These are phyloP conservation scores for Bos indicus DNA, from an alignment of 2,113 vertebrate species.

Conservation along the genomic window DNA sequence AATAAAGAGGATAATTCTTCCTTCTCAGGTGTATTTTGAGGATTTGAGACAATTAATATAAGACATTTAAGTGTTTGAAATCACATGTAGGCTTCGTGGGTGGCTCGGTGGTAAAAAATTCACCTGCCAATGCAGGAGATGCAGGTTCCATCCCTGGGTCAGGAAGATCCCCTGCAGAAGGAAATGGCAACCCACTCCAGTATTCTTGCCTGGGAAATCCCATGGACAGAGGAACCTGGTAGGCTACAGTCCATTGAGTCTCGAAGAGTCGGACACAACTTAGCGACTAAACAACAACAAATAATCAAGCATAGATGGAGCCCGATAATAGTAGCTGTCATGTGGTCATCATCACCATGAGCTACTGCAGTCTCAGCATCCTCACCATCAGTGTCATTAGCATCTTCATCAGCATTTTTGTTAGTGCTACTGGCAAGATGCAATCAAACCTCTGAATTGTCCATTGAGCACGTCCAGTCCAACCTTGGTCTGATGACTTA, in stretches of 20 bases:
- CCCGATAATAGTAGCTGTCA: too few relatives aligned
- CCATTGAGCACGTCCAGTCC: background rate
- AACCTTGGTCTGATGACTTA: background rate
- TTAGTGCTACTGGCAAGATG: background rate
- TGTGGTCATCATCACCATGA: background rate
- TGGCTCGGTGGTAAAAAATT: background rate
- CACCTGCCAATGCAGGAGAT: background rate
- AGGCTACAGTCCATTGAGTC: background rate
- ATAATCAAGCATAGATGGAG: background rate
- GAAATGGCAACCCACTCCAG: background rate
- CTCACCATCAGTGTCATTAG: too few relatives aligned
- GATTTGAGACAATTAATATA: background rate
- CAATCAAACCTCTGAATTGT: background rate
- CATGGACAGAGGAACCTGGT: background rate
- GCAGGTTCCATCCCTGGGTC: background rate
- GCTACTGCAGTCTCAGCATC: too few relatives aligned
- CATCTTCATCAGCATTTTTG: background rate
- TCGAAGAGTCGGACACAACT: background rate
- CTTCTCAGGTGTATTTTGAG: background rate
- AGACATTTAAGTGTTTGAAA: background rate
- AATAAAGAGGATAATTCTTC: background rate
- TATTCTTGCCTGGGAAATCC: background rate
- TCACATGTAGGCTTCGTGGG: background rate
- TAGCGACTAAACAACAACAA: background rate
- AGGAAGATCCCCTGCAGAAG: background rate